phyloP scores from a whole-genome alignment of 2,888 invertebrate genomes.

The Diloba caeruleocephala region DNA sequence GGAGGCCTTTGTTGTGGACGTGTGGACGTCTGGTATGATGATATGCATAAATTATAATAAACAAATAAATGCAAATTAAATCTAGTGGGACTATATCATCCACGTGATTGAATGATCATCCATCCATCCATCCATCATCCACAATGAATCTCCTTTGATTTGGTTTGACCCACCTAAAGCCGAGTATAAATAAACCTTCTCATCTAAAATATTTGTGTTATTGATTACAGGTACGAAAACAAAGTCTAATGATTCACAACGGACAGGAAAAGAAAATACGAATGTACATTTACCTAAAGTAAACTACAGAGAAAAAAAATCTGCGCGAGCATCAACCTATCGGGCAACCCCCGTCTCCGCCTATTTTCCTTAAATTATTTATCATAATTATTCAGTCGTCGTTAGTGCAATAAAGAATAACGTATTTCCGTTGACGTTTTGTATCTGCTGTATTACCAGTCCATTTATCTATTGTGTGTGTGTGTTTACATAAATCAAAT shows the following conservation, averaged over 20 bases:
- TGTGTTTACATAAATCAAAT: too few relatives aligned
- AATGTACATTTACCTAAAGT: conserved; percentile 77
- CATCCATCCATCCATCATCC: too few relatives aligned
- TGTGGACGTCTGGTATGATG: too few relatives aligned
- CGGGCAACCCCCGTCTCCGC: conserved; percentile 83
- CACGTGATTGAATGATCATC: too few relatives aligned
- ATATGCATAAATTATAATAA: too few relatives aligned
- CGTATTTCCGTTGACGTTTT: neutral
- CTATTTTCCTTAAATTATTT: conserved; percentile 73
- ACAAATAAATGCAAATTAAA: too few relatives aligned
- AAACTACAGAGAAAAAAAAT: conserved; percentile 82
- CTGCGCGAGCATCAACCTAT: conserved; percentile 72
- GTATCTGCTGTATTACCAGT: neutral
- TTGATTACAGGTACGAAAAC: conserved; percentile 60
- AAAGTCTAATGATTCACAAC: conserved; percentile 40
- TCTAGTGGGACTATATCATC: too few relatives aligned
- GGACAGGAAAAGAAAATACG: conserved; percentile 79
- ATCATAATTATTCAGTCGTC: conserved; percentile 12
- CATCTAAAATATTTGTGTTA: neutral
- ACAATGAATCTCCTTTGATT: too few relatives aligned
- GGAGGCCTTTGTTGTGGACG: too few relatives aligned
- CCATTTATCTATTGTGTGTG: too few relatives aligned
- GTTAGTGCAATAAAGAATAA: conserved; percentile 38
- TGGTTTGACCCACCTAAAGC: too few relatives aligned
- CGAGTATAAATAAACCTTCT: too few relatives aligned